Conservation (phyloP, 2,888 invertebrate species). For the Drosophila greeni region DNA sequence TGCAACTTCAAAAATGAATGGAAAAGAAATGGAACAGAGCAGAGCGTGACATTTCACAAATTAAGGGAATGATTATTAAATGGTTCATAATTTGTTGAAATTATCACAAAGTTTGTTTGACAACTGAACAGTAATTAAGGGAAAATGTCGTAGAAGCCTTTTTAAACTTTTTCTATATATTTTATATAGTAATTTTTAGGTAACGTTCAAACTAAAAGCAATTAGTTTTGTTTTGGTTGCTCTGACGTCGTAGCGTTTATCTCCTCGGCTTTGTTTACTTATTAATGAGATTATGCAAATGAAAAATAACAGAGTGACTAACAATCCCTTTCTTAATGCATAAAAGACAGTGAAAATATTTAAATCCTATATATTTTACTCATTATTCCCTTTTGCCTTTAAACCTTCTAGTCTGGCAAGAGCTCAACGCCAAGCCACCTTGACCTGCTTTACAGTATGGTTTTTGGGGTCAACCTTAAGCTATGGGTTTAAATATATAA, state of each 20-base stretch:
- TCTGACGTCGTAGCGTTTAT: conserved; percentile 6
- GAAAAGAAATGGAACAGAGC: conserved; percentile 10
- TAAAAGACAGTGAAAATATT: not conserved
- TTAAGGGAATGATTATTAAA: conserved; percentile 20
- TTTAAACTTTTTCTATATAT: not conserved
- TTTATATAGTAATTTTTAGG: not conserved
- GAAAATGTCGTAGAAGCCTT: not conserved
- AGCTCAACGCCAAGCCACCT: conserved; percentile 15
- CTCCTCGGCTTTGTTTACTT: conserved; percentile 10
- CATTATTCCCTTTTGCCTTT: not conserved
- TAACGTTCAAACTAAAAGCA: not conserved
- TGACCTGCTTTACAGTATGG: conserved; percentile 30
- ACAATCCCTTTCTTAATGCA: not conserved
- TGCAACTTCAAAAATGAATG: conserved; percentile 18
- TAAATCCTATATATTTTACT: not conserved
- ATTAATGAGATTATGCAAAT: conserved; percentile 13
- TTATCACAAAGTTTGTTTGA: not conserved
- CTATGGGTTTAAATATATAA: not conserved
- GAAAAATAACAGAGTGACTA: conserved; percentile 11
- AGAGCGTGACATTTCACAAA: conserved; percentile 16
- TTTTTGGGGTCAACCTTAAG: conserved; percentile 14
- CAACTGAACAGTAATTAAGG: not conserved
- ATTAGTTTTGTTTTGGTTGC: not conserved
- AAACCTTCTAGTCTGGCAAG: not conserved
- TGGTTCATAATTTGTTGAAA: not conserved